A percentile compares a stretch with the other conserved stretches of the same genome.
phyloP scores from a whole-genome alignment of 2,888 invertebrate genomes.

The Callyntrura guangdongensis region DNA sequence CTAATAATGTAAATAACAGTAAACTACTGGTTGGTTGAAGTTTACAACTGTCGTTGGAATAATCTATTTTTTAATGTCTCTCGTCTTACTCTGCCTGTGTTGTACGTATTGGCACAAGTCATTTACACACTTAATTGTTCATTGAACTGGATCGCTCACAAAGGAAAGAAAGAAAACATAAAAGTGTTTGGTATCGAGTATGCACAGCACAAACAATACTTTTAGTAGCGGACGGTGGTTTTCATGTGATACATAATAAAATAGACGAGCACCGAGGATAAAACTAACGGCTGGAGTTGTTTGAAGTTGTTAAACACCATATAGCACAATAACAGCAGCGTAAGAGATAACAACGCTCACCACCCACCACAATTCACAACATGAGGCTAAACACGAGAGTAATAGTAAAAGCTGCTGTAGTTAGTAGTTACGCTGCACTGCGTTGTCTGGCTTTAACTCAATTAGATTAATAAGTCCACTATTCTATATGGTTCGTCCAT shows the following conservation, averaged over 20 bases:
- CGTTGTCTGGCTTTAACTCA: too few relatives aligned
- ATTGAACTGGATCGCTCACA: constrained; percentile 62
- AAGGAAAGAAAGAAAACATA: not conserved
- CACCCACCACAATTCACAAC: not conserved
- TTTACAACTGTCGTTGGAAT: not conserved
- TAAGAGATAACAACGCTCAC: too few relatives aligned
- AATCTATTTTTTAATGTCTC: constrained; percentile 19
- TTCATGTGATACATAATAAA: not conserved
- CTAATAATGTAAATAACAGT: not conserved
- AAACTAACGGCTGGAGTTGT: constrained; percentile 24
- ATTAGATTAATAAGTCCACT: not conserved
- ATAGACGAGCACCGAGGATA: not conserved
- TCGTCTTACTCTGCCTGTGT: not conserved
- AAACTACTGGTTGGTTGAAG: constrained; percentile 12
- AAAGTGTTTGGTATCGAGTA: not conserved
- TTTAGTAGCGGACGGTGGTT: not conserved
- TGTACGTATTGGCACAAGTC: constrained; percentile 44
- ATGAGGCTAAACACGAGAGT: not conserved
- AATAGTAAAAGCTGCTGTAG: not conserved
- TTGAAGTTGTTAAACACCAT: not conserved
- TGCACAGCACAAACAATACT: not conserved
- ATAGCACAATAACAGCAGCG: not conserved
- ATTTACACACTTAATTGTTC: constrained; percentile 77
- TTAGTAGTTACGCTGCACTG: not conserved
- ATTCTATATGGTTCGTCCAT: too few relatives aligned